These are phyloP conservation scores for Phengaris alcon DNA, from an alignment of 2,888 invertebrate species.

Conservation along the genomic window DNA sequence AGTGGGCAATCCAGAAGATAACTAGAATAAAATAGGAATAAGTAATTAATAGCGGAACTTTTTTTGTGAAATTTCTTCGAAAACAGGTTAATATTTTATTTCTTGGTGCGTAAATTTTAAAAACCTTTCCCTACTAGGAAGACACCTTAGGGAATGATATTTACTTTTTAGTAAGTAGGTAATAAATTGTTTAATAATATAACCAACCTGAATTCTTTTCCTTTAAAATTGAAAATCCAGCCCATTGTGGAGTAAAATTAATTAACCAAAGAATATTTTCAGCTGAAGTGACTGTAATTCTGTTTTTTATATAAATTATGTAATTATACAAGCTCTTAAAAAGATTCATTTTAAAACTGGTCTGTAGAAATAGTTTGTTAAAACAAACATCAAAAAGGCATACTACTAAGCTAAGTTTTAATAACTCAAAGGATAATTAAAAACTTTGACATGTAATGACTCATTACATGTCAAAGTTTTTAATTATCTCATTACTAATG, in stretches of 20 bases:
- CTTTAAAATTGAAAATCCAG: neutral
- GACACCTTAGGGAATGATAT: too few relatives aligned
- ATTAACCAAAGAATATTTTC: slow-evolving; percentile 13
- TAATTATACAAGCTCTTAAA: neutral
- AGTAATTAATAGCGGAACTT: neutral
- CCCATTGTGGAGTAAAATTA: neutral
- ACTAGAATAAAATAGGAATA: neutral
- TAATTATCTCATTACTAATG: neutral
- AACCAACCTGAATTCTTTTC: slow-evolving; percentile 12
- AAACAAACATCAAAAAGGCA: neutral
- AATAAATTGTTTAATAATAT: too few relatives aligned
- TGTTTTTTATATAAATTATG: neutral
- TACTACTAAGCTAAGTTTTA: neutral
- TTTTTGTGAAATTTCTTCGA: too few relatives aligned
- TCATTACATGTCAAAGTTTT: slow-evolving; percentile 4
- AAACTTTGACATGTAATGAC: slow-evolving; percentile 3
- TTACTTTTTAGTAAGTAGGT: neutral
- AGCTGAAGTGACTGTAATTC: neutral
- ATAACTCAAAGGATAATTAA: neutral
- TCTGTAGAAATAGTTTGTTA: neutral
- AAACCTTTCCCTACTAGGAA: too few relatives aligned
- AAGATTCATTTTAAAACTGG: neutral
- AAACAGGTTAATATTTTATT: neutral
- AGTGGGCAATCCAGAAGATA: slow-evolving; percentile 2
- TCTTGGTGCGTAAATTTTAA: neutral